Evolutionary conservation across 35 echinoderm and acorn worm species (phyloP), one percentile per base, ranked within the genome.

Genomic region (Stichopus chloronotus): DNA sequence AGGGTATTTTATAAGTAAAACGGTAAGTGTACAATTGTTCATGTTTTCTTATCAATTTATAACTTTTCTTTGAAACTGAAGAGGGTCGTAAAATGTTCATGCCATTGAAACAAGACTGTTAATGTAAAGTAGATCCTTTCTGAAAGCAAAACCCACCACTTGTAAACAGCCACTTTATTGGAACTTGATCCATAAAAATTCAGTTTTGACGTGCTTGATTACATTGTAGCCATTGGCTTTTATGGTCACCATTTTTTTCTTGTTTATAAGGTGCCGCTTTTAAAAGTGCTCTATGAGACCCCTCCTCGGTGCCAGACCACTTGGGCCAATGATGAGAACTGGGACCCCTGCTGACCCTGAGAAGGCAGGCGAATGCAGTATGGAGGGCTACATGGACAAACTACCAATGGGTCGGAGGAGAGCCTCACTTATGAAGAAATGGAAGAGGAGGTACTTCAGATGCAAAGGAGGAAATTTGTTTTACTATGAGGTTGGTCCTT

Each of bases 301-400:
- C 87, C 87, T n/a, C 21, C 21, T 20, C 22, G 17, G 2, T 74
- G 65, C n/a, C 87, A 30, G 60, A 23, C 22, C 65, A 78, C 16
- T 57, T 72, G 23, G 91, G 91, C 78, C 43, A 80, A 79, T 86
- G n/a, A 89, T 58, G 25, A 14, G 59, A 10, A 72, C 61, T 58
- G 25, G 88, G 9, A 82, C 58, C 56, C 83, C 94, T 12, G 13
- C 91, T n/a, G 30, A 43, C 52, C 56, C 71, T 4, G 84, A 61
- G 7, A 88, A 94, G 24, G 65, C 93, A 59, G 96, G 95, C 22
- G 93, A 96, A 53, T 91, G 95, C 74, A 98, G 95, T 82, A 99
- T 99, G 97, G 97, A 99, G 59, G 97, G 97, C 2, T 99, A 99
- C 90, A 99, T 99, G 95, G 97, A 96, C 58, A 99, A 99, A 77